Evolutionary conservation across 2,797 vertebrate species (phyloP).

Genomic region (Gypaetus barbatus): DNA sequence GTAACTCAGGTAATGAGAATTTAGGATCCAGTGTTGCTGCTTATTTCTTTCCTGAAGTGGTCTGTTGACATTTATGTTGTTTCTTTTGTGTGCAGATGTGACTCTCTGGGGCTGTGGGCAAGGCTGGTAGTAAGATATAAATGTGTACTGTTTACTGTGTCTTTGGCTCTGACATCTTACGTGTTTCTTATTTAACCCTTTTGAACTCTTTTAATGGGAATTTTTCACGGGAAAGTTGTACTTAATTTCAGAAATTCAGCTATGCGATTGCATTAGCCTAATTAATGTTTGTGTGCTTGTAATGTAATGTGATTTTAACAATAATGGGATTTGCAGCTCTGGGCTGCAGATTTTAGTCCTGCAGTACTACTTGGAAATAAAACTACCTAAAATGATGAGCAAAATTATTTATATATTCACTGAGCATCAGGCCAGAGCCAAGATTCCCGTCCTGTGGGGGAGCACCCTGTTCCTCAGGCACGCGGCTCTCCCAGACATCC

Average conservation of each 20-base stretch:
- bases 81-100: constrained; percentile 4
- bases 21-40: background rate
- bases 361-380: background rate
- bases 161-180: background rate
- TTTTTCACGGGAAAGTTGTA: background rate
- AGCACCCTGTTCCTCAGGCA: background rate
- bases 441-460: background rate
- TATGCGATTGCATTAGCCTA: background rate
- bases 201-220: background rate
- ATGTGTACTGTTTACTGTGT: background rate
- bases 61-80: constrained; percentile 5
- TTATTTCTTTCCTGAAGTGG: constrained; percentile 33
- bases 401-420: background rate
- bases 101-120: background rate
- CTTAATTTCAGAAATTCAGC: background rate
- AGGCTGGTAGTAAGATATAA: background rate
- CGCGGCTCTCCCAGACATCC: background rate
- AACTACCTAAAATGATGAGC: background rate
- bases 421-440: background rate
- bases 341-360: background rate
- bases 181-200: background rate
- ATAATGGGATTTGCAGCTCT: background rate
- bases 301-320: background rate
- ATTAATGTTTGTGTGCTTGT: background rate
- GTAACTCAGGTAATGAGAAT: constrained; percentile 2